Conservation (phyloP, 1,140 invertebrate genomes). For the Bombus haemorrhoidalis region DNA sequence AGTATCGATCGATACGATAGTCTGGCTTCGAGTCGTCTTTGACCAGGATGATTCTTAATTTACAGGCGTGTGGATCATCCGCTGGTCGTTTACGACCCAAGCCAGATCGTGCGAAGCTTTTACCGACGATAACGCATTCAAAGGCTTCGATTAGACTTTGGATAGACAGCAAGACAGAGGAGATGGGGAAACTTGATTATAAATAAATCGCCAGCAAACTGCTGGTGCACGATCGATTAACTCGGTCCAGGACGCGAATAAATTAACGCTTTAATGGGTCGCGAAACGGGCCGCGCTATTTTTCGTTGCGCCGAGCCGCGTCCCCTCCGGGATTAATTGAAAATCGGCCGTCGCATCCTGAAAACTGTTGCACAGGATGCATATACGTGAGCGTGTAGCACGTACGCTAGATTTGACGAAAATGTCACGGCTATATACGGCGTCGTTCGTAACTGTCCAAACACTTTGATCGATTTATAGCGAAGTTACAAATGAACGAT, state of each 20-base stretch:
- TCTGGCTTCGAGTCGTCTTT: not conserved
- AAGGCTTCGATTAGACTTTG: not conserved
- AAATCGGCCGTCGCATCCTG: conserved; percentile 13
- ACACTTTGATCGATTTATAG: not conserved
- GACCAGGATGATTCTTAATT: conserved; percentile 11
- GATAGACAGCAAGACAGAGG: not conserved
- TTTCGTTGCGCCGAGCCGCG: conserved; percentile 1
- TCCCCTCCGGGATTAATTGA: conserved; percentile 38
- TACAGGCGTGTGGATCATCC: not conserved
- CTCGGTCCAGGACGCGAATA: conserved; percentile 36
- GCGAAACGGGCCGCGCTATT: conserved; percentile 29
- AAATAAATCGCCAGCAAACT: conserved; percentile 43
- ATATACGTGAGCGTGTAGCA: not conserved
- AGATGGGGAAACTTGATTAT: not conserved
- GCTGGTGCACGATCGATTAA: conserved; percentile 36
- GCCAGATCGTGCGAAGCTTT: not conserved
- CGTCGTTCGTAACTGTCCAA: not conserved
- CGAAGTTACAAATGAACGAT: not conserved
- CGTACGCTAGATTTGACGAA: not conserved
- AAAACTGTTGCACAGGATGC: conserved; percentile 7
- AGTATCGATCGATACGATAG: conserved; percentile 12
- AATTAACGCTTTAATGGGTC: conserved; percentile 48
- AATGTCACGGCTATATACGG: not conserved
- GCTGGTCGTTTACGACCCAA: not conserved
- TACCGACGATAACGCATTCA: not conserved